Conservation (phyloP, 2,888 invertebrate species). For the Caenorhabditis sp. region DNA sequence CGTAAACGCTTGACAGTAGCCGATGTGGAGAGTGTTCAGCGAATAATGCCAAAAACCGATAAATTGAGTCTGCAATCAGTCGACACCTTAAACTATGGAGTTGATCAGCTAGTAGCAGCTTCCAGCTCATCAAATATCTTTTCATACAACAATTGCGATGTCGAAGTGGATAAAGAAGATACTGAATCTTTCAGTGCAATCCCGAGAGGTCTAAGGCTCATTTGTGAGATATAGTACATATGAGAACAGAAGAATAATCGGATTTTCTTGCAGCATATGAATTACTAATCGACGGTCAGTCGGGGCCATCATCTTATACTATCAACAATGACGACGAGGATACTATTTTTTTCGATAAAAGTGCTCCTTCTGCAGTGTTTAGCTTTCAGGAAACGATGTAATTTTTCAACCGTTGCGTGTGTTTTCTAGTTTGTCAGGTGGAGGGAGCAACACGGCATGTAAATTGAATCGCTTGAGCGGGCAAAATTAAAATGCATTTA, state of each 20-base stretch:
- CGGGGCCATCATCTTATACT: constrained; percentile 33
- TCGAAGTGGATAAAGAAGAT: constrained; percentile 49
- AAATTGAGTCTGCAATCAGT: constrained; percentile 6
- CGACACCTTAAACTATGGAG: constrained; percentile 35
- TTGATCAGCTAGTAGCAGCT: constrained; percentile 17
- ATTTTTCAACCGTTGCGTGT: too few species aligned
- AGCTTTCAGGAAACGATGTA: constrained; percentile 13
- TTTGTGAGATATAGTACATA: too few species aligned
- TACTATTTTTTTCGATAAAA: constrained; percentile 37
- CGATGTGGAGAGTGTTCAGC: constrained; percentile 25
- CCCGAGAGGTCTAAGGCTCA: constrained; percentile 34
- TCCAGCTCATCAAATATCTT: constrained; percentile 11
- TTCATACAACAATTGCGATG: constrained; percentile 5
- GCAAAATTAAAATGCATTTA: too few species aligned
- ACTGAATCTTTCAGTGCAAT: constrained; percentile 30
- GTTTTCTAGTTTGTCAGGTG: too few species aligned
- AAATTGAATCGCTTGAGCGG: too few species aligned
- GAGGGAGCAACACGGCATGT: too few species aligned
- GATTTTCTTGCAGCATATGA: constrained; percentile 59
- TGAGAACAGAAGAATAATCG: background rate
- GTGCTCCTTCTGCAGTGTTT: constrained; percentile 9
- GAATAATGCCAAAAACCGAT: constrained; percentile 8
- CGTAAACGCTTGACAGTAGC: constrained; percentile 3
- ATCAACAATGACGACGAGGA: constrained; percentile 57
- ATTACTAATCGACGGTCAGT: constrained; percentile 66